Percentiles rank a stretch among this genome's conserved stretches.
Conservation (phyloP, 1,140 invertebrate species). For the Hyphantria cunea region DNA sequence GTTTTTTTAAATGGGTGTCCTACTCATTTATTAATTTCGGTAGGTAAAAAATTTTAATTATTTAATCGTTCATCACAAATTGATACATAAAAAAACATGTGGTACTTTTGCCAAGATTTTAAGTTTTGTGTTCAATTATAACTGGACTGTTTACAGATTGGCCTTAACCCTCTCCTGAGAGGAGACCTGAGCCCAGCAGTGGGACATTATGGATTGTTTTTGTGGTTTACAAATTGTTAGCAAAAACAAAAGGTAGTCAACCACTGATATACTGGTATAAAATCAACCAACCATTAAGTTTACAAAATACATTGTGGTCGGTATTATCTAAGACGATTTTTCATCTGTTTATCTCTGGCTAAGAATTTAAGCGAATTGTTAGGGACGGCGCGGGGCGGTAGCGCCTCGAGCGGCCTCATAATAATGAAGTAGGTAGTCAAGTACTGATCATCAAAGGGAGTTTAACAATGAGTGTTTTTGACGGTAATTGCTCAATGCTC, state of each 20-base stretch:
- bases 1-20: too few relatives aligned
- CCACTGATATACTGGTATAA: not conserved
- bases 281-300: constrained; percentile 14
- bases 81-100: too few relatives aligned
- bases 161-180: too few relatives aligned
- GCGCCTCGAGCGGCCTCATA: constrained; percentile 29
- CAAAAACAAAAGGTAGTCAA: not conserved
- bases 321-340: constrained; percentile 21
- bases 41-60: too few relatives aligned
- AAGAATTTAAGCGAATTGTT: constrained; percentile 34
- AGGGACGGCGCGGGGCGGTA: constrained; percentile 17
- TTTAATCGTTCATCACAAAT: too few relatives aligned
- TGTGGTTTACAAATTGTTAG: too few relatives aligned
- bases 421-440: constrained; percentile 33
- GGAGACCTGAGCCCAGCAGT: too few relatives aligned
- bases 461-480: constrained; percentile 50
- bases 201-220: too few relatives aligned
- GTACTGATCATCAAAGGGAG: constrained; percentile 47
- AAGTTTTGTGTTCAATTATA: too few relatives aligned
- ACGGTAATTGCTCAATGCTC: constrained; percentile 45
- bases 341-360: constrained; percentile 28
- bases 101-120: too few relatives aligned
- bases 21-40: too few relatives aligned
- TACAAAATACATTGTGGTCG: constrained; percentile 4
- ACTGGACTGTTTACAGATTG: too few relatives aligned